phyloP scores from a whole-genome alignment of 2,797 vertebrate species.

The Pangasius sanitwongsei region DNA sequence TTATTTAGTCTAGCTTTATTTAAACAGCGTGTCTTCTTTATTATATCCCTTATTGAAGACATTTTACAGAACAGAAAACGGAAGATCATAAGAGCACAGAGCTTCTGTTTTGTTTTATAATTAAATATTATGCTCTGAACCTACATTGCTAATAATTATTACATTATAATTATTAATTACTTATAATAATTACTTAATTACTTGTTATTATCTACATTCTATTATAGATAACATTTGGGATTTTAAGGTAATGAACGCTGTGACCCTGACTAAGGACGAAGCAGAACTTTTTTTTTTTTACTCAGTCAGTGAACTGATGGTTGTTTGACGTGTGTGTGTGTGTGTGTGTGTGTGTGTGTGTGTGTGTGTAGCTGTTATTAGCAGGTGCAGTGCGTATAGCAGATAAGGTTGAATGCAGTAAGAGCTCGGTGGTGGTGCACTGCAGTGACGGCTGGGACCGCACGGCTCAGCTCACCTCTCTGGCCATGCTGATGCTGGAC shows the following conservation, averaged over 20 bases:
- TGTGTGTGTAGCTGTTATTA: conserved; percentile 80
- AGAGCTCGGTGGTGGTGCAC: conserved; percentile 90
- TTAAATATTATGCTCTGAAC: neutral
- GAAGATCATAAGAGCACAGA: neutral
- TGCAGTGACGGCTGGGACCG: conserved; percentile 96
- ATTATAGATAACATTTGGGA: neutral
- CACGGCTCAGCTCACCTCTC: conserved; percentile 89
- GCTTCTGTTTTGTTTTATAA: neutral
- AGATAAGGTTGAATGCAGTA: conserved; percentile 90
- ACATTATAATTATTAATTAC: neutral
- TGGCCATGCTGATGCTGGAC: conserved; percentile 96
- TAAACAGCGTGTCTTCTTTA: neutral
- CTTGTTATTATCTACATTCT: neutral
- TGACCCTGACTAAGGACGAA: neutral
- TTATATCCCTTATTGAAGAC: neutral
- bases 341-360: neutral
- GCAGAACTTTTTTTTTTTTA: neutral
- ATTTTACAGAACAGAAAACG: neutral
- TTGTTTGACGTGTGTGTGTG: neutral
- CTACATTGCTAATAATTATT: neutral
- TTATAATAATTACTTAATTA: neutral
- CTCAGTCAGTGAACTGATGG: neutral
- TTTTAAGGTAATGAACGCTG: neutral
- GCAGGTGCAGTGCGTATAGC: conserved; percentile 88
- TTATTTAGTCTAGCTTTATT: too few species aligned